Conservation (phyloP, 2,113 vertebrate species). For the Cottus gobio region DNA sequence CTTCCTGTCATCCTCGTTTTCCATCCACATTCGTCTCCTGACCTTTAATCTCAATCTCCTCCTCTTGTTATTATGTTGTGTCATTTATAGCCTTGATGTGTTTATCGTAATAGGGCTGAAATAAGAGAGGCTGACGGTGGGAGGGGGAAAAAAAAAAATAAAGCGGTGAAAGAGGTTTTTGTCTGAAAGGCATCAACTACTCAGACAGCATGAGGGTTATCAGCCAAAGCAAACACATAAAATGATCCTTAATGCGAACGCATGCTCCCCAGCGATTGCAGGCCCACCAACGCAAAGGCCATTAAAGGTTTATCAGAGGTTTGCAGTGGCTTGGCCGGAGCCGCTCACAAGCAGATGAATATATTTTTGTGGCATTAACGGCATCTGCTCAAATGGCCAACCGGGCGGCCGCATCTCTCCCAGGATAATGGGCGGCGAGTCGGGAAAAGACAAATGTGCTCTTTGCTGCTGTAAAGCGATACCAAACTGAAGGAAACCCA, state of each 20-base stretch:
- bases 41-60: constrained; percentile 32
- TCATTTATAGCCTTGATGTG: constrained; percentile 24
- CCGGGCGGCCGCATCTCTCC: constrained; percentile 1
- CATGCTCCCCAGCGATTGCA: constrained; percentile 52
- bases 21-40: constrained; percentile 20
- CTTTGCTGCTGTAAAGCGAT: constrained; percentile 14
- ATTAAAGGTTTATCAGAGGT: constrained; percentile 75
- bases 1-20: constrained; percentile 27
- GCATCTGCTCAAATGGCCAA: constrained; percentile 35
- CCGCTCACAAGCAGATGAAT: constrained; percentile 45
- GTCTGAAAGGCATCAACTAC: constrained; percentile 42
- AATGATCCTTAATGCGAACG: constrained; percentile 61
- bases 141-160: not conserved
- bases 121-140: not conserved
- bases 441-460: constrained; percentile 55
- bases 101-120: constrained; percentile 46
- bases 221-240: constrained; percentile 61
- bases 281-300: constrained; percentile 38
- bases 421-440: constrained; percentile 32
- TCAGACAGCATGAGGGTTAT: constrained; percentile 45
- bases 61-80: constrained; percentile 12
- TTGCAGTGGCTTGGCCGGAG: constrained; percentile 60
- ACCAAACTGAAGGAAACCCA: constrained; percentile 40
- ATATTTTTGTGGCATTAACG: constrained; percentile 43
- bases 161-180: not conserved